Conservation (phyloP, 2,888 invertebrate species). For the Acronicta alni region DNA sequence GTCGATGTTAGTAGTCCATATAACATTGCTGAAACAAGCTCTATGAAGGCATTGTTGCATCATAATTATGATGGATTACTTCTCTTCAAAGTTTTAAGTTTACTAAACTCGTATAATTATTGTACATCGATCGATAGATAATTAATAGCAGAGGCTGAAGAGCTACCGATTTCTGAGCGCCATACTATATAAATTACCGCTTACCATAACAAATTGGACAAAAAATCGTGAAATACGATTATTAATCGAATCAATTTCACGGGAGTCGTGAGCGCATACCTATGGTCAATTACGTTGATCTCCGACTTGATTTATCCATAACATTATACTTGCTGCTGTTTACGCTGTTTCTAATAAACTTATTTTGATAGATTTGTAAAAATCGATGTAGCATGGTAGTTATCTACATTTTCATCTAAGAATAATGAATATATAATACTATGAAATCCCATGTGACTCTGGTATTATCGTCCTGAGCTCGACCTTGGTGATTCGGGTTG, state of each 20-base stretch:
- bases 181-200: constrained; percentile 66
- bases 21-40: too few relatives aligned
- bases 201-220: constrained; percentile 64
- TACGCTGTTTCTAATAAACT: background rate
- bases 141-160: constrained; percentile 49
- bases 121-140: constrained; percentile 34
- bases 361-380: background rate
- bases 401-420: too few relatives aligned
- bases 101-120: constrained; percentile 33
- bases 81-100: constrained; percentile 20
- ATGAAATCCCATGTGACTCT: constrained; percentile 4
- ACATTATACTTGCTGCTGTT: background rate
- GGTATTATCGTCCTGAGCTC: constrained; percentile 8
- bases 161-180: constrained; percentile 57
- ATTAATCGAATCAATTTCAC: constrained; percentile 76
- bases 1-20: too few relatives aligned
- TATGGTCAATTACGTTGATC: constrained; percentile 66
- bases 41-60: constrained; percentile 1
- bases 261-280: constrained; percentile 70
- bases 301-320: constrained; percentile 55
- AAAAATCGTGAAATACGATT: constrained; percentile 74
- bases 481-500: constrained; percentile 28
- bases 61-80: constrained; percentile 19
- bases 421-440: too few relatives aligned
- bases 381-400: background rate